Base-by-base conservation (phyloP, 1,140 invertebrate genomes). In the Zaprionus camerounensis region DNA sequence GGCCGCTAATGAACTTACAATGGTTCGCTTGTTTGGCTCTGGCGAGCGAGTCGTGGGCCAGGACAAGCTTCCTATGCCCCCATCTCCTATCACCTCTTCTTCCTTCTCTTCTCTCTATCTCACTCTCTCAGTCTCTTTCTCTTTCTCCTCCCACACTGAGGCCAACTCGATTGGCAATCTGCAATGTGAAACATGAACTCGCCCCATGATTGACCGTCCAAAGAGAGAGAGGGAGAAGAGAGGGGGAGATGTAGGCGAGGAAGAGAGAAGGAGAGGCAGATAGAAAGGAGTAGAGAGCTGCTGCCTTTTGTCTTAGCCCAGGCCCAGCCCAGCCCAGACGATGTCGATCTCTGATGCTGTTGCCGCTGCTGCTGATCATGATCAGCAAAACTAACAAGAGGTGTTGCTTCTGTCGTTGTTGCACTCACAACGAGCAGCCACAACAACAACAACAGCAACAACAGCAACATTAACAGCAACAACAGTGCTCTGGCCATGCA, bases 1-100 rank as follows among this genome's bases (percentile, higher is more conserved):
- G 84, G 85, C 81, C 78, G 86, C 85, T 90, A 88, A 90, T 90
- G 85, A 90, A 90, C 85, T 91, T 90, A 90, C 86, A 91, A 90
- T 91, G 86, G 66, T 22, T 63, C 49, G 76, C 72, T 81, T 86
- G 82, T 82, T 87, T 81, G 61, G 49, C 71, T 79, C 58, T 51
- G 61, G 38, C 26, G 38, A n/a, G n/a, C 65, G 17, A 67, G 41
- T 58, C 65, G 49, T 59, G 49, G 56, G 22, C 20, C 49, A 53
- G 58, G 57, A 49, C 41, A 58, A 66, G 53, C 20, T 17, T 11
- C 28, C 56, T 17, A n/a, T n/a, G 26, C 22, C 2, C 13, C 26
- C 13, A 1, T 22, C 1, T 31, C 36, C 20, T 5, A 26, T 34
- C 1, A 2, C 2, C 5, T 38, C 13, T 12, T 38, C 13, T 4